phyloP scores from a whole-genome alignment of 2,888 invertebrate species.

The Agrilus mali region DNA sequence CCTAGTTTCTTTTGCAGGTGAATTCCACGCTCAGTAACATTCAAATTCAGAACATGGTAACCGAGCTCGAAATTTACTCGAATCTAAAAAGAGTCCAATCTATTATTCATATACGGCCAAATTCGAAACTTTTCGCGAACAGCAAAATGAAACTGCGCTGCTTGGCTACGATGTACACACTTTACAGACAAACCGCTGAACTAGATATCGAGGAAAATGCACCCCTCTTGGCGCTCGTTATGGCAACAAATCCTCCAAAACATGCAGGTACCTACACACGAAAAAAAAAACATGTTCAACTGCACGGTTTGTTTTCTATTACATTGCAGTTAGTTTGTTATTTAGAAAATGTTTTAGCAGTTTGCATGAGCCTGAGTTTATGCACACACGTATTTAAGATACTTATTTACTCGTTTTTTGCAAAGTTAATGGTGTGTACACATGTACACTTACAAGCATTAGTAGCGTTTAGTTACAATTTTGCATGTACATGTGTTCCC shows the following conservation, averaged over 20 bases:
- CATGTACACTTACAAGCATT: no score
- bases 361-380: no score
- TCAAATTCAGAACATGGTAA: neutral
- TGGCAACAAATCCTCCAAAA: constrained; percentile 18
- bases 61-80: constrained; percentile 21
- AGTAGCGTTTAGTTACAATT: no score
- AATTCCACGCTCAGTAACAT: neutral
- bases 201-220: constrained; percentile 28
- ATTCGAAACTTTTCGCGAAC: constrained; percentile 26
- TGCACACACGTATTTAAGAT: no score
- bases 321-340: no score
- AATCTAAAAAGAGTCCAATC: constrained; percentile 27
- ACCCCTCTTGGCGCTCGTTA: constrained; percentile 28
- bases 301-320: no score
- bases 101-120: constrained; percentile 25
- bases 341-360: no score
- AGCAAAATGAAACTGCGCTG: constrained; percentile 29
- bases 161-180: constrained; percentile 27
- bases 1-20: neutral
- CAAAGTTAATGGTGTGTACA: no score
- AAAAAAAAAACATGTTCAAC: no score
- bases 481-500: no score
- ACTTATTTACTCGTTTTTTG: no score
- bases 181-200: constrained; percentile 26
- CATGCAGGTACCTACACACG: no score